These are phyloP conservation scores for Platynereis dumerilii DNA, from an alignment of 2,888 invertebrate species.

Conservation along the genomic window DNA sequence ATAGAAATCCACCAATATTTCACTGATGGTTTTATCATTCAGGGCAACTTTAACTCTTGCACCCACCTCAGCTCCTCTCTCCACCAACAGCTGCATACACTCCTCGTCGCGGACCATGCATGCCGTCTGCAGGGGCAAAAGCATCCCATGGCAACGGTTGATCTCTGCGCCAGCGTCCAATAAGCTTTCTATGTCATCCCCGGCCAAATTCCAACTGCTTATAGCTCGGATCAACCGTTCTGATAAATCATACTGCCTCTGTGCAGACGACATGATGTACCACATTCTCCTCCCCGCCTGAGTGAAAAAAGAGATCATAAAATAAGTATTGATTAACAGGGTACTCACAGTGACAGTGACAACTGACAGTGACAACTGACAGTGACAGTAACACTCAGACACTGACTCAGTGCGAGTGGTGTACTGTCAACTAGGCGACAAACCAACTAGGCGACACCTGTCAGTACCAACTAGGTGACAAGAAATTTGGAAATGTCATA, in stretches of 20 bases:
- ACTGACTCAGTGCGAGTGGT: too few species aligned
- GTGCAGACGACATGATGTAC: constrained; percentile 58
- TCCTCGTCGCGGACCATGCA: constrained; percentile 58
- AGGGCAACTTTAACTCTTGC: too few species aligned
- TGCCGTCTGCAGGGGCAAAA: constrained; percentile 61
- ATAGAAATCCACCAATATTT: too few species aligned
- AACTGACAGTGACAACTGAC: too few species aligned
- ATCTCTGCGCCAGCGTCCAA: constrained; percentile 59
- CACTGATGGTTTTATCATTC: too few species aligned
- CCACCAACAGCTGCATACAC: constrained; percentile 47
- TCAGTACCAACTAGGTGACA: too few species aligned
- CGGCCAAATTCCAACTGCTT: constrained; percentile 49
- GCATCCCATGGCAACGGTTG: constrained; percentile 58
- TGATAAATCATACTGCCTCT: constrained; percentile 53
- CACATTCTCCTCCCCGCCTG: constrained; percentile 46
- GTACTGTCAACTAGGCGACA: too few species aligned
- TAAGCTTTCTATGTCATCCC: constrained; percentile 49
- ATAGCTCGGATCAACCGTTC: constrained; percentile 59
- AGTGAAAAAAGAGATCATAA: constrained; percentile 5
- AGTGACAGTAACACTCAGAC: too few species aligned
- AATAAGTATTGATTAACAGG: constrained; percentile 12
- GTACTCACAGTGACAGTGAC: too few species aligned
- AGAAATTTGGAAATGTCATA: too few species aligned
- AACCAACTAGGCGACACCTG: too few species aligned
- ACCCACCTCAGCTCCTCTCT: constrained; percentile 54